Conservation (phyloP, 64 coral and sea anemone species). For the Catalaphyllia jardinei region DNA sequence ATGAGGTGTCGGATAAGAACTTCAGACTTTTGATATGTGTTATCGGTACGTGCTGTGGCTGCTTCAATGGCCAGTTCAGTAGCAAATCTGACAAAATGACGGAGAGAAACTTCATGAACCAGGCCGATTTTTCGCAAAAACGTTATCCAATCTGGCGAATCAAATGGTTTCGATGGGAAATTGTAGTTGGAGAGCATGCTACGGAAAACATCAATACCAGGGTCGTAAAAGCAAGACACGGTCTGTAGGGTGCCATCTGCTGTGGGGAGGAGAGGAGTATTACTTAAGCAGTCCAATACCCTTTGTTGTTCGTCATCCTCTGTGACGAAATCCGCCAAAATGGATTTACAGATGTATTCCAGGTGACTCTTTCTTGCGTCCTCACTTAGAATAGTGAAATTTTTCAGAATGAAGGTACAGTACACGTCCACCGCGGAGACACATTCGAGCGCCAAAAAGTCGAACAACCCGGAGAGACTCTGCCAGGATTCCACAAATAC, state of each 20-base stretch:
- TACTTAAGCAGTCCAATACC: background rate
- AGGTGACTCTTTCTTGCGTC: conserved; percentile 27
- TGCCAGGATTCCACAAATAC: conserved; percentile 16
- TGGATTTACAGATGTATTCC: background rate
- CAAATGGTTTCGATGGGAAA: conserved; percentile 27
- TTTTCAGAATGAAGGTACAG: conserved; percentile 34
- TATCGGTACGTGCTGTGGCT: background rate
- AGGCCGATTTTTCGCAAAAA: conserved; percentile 43
- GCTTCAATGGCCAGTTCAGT: conserved; percentile 37
- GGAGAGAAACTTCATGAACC: conserved; percentile 3
- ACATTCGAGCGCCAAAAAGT: conserved; percentile 13
- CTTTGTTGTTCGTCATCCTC: background rate
- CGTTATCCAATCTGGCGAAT: background rate
- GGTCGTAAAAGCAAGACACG: conserved; percentile 49
- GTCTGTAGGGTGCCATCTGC: background rate
- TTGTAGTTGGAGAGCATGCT: background rate
- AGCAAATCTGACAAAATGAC: conserved; percentile 33
- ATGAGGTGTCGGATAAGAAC: conserved; percentile 27
- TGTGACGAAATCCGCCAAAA: background rate
- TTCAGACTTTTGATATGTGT: conserved; percentile 6
- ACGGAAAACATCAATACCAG: conserved; percentile 7
- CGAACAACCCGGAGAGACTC: background rate
- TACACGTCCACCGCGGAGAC: conserved; percentile 40
- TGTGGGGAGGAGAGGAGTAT: background rate
- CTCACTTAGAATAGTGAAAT: conserved; percentile 18